These are phyloP conservation scores for Melanocharis versteri DNA, from an alignment of 2,113 vertebrate species.

Conservation along the genomic window DNA sequence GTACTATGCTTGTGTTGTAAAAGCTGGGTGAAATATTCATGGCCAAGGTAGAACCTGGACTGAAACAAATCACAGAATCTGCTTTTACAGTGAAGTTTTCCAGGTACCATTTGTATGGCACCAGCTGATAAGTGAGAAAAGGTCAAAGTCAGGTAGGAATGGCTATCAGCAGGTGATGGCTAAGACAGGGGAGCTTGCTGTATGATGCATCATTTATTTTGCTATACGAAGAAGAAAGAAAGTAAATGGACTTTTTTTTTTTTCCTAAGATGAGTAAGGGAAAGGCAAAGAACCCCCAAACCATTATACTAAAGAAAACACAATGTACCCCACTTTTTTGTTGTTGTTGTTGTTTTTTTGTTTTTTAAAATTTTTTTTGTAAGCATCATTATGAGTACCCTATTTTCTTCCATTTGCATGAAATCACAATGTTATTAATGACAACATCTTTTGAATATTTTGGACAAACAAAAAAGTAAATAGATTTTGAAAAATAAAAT, in stretches of 20 bases:
- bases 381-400: neutral
- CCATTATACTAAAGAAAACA: neutral
- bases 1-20: neutral
- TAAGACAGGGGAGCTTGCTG: rapidly evolving
- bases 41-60: neutral
- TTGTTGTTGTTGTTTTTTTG: no score
- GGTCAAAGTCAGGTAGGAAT: neutral
- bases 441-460: neutral
- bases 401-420: neutral
- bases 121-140: neutral
- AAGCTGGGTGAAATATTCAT: neutral
- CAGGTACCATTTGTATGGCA: neutral
- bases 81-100: neutral
- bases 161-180: neutral
- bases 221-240: neutral
- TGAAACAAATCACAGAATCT: neutral
- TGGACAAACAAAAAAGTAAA: neutral
- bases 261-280: neutral
- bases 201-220: neutral
- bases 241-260: neutral
- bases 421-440: neutral
- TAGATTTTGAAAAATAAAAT: neutral
- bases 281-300: rapidly evolving
- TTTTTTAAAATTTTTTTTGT: no score
- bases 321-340: neutral